Percentiles rank a stretch among this genome's conserved stretches.
These are phyloP conservation scores for Muscicapa adusta DNA, from an alignment of 2,113 vertebrate genomes.

Conservation along the genomic window DNA sequence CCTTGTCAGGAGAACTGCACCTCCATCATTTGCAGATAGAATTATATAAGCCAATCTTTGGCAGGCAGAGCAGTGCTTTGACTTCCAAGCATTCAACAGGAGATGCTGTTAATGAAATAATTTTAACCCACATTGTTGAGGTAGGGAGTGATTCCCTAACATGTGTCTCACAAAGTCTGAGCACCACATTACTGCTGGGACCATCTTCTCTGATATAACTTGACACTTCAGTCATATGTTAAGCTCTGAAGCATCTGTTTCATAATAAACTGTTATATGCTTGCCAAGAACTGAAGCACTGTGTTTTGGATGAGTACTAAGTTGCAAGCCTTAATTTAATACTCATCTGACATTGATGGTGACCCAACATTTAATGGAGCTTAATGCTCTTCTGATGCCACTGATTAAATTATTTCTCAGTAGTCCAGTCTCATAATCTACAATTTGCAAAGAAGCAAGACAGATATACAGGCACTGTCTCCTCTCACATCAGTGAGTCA, in stretches of 20 bases:
- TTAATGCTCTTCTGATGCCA: conserved; percentile 64
- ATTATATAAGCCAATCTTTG: not conserved
- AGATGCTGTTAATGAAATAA: not conserved
- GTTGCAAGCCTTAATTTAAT: conserved; percentile 67
- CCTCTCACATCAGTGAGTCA: conserved; percentile 33
- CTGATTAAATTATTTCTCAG: conserved; percentile 68
- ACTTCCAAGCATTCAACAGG: not conserved
- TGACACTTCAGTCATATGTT: conserved; percentile 36
- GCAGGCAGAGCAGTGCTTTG: not conserved
- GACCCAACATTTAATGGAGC: conserved; percentile 60
- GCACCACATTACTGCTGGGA: not conserved
- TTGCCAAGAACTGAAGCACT: conserved; percentile 60
- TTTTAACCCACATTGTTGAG: not conserved
- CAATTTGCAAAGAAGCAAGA: conserved; percentile 43
- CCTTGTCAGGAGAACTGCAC: not conserved
- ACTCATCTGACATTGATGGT: conserved; percentile 53
- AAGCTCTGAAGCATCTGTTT: conserved; percentile 48
- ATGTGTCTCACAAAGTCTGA: not conserved
- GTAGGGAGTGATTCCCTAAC: not conserved
- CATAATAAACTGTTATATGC: conserved; percentile 12
- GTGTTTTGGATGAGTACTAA: conserved; percentile 53
- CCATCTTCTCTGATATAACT: conserved; percentile 19
- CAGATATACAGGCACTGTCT: conserved; percentile 36
- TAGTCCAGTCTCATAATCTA: conserved; percentile 51
- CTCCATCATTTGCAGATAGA: not conserved